These are phyloP conservation scores for Anthoptus insignis DNA, from an alignment of 2,888 invertebrate species.

Conservation along the genomic window DNA sequence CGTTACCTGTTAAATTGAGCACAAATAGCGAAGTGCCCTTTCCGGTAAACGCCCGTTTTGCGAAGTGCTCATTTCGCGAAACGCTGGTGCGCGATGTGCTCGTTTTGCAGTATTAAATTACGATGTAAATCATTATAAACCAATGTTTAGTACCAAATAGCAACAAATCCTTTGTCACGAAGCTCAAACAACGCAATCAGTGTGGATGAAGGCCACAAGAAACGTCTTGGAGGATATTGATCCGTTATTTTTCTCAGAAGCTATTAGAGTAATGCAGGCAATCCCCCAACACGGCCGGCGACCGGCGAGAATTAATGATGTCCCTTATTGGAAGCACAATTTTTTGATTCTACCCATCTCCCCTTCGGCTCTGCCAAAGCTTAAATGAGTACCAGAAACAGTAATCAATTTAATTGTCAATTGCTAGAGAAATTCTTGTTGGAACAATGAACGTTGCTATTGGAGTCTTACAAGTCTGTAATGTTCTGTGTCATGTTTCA, in stretches of 20 bases:
- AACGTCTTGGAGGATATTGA: slow-evolving; percentile 67
- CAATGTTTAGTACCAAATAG: no score
- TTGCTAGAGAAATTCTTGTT: no score
- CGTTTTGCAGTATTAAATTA: no score
- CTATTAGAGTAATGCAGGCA: slow-evolving; percentile 74
- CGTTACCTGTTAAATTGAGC: no score
- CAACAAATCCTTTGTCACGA: neutral
- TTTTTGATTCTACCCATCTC: slow-evolving; percentile 86
- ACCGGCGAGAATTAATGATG: slow-evolving; percentile 89
- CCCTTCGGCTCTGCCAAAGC: slow-evolving; percentile 49
- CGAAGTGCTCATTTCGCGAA: no score
- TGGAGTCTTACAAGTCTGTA: no score
- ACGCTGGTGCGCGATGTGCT: no score
- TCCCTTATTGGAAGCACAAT: slow-evolving; percentile 90
- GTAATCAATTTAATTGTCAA: neutral
- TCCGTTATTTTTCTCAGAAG: slow-evolving; percentile 73
- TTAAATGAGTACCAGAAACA: slow-evolving; percentile 12
- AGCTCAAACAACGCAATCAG: slow-evolving; percentile 41
- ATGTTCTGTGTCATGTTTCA: no score
- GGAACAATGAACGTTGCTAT: no score
- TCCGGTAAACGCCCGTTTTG: no score
- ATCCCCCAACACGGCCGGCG: slow-evolving; percentile 66
- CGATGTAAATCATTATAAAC: no score
- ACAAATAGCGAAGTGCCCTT: no score
- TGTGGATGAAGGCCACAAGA: slow-evolving; percentile 53